phyloP scores from a whole-genome alignment of 2,113 vertebrate species.

The Butorides virescens region DNA sequence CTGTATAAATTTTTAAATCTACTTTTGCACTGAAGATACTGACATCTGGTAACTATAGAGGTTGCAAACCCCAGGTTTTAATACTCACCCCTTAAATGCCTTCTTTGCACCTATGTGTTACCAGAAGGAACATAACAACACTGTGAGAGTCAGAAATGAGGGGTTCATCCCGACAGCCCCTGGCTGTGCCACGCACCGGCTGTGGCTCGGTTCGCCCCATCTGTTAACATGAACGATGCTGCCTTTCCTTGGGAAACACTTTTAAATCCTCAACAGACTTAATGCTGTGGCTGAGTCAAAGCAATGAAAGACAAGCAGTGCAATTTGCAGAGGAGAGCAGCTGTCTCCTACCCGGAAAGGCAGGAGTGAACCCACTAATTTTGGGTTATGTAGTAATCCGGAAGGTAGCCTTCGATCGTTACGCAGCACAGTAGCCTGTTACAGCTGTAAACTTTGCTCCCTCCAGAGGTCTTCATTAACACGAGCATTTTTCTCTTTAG shows the following conservation, averaged over 20 bases:
- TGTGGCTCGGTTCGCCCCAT: not conserved
- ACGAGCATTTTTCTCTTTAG: not conserved
- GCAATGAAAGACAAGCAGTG: not conserved
- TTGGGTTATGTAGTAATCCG: not conserved
- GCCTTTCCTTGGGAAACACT: not conserved
- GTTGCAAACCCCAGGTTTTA: not conserved
- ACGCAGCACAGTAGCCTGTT: not conserved
- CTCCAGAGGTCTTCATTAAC: not conserved
- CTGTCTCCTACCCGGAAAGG: not conserved
- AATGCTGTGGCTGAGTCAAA: not conserved
- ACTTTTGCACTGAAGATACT: not conserved
- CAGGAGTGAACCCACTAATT: not conserved
- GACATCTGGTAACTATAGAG: not conserved
- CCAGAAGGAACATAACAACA: not conserved
- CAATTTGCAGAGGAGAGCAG: not conserved
- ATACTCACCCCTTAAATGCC: not conserved
- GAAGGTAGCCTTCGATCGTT: not conserved
- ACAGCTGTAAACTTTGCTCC: not conserved
- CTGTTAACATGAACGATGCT: not conserved
- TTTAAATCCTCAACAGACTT: not conserved
- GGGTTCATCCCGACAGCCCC: not conserved
- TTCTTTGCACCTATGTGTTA: not conserved
- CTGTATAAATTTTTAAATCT: not conserved
- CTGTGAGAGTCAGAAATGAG: not conserved
- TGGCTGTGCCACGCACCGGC: not conserved